Percentiles rank a stretch among this genome's conserved stretches.
These are phyloP conservation scores for Phalloptychus januarius DNA, from an alignment of 2,797 vertebrate genomes.

Conservation along the genomic window DNA sequence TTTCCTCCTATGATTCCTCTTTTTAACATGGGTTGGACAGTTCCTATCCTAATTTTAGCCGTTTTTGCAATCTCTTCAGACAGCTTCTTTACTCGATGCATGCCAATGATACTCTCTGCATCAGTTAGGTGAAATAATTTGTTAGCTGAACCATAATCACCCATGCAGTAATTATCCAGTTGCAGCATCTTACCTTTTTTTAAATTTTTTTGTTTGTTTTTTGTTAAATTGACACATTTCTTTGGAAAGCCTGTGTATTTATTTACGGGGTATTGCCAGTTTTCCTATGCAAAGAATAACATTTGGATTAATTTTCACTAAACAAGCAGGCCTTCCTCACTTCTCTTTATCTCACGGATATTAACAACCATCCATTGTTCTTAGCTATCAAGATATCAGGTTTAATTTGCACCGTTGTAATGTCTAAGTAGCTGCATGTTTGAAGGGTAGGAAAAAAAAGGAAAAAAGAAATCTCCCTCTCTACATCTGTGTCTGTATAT, in stretches of 20 bases:
- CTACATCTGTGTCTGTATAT: constrained; percentile 61
- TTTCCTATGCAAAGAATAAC: background rate
- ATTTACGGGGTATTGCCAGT: background rate
- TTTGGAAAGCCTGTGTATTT: background rate
- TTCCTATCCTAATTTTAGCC: background rate
- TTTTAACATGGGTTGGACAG: background rate
- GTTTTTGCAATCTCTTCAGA: background rate
- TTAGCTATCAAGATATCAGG: constrained; percentile 12
- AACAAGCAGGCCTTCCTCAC: background rate
- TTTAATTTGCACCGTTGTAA: constrained; percentile 39
- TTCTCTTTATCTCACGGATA: background rate
- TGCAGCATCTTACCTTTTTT: background rate
- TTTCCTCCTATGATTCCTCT: background rate
- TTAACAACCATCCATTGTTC: constrained; percentile 7
- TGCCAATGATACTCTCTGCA: background rate
- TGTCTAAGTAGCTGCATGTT: constrained; percentile 38
- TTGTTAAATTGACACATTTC: background rate
- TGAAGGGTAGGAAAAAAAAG: constrained; percentile 30
- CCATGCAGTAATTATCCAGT: background rate
- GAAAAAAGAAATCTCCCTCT: constrained; percentile 22
- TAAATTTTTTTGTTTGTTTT: background rate
- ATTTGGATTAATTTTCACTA: background rate
- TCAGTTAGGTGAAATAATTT: background rate
- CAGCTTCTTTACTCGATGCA: background rate
- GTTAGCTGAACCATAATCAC: background rate